phyloP scores from a whole-genome alignment of 2,113 vertebrate genomes.

The Anoura caudifer region DNA sequence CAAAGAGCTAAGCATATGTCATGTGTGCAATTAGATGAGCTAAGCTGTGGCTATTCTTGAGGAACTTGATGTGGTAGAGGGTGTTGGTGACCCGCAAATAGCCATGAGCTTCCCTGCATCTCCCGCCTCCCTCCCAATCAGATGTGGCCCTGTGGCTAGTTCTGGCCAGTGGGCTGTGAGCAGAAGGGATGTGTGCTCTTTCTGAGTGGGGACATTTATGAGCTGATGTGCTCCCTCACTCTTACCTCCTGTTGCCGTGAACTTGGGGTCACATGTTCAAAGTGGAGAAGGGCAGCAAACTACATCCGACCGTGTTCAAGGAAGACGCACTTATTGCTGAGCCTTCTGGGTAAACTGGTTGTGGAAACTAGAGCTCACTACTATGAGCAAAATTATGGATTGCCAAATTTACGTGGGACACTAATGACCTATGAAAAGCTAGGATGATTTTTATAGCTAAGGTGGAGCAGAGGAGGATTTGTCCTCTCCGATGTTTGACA shows the following conservation, averaged over 20 bases:
- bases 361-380: not conserved
- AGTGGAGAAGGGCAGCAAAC: not conserved
- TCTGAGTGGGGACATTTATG: too few relatives aligned
- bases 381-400: not conserved
- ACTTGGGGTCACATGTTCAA: fast-evolving
- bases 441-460: not conserved
- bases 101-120: not conserved
- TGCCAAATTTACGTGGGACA: not conserved
- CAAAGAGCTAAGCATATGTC: too few relatives aligned
- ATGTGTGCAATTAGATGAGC: not conserved
- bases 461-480: not conserved
- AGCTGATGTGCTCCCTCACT: fast-evolving
- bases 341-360: too few relatives aligned
- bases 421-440: not conserved
- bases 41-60: not conserved
- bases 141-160: fast-evolving
- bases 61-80: not conserved
- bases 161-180: fast-evolving
- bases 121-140: not conserved
- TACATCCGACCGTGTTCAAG: fast-evolving
- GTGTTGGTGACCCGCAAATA: fast-evolving
- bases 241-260: fast-evolving
- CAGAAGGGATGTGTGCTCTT: fast-evolving
- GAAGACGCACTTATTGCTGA: fast-evolving
- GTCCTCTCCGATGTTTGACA: fast-evolving